These are phyloP conservation scores for Neoitamus cyanurus DNA, from an alignment of 2,888 invertebrate species.

Conservation along the genomic window DNA sequence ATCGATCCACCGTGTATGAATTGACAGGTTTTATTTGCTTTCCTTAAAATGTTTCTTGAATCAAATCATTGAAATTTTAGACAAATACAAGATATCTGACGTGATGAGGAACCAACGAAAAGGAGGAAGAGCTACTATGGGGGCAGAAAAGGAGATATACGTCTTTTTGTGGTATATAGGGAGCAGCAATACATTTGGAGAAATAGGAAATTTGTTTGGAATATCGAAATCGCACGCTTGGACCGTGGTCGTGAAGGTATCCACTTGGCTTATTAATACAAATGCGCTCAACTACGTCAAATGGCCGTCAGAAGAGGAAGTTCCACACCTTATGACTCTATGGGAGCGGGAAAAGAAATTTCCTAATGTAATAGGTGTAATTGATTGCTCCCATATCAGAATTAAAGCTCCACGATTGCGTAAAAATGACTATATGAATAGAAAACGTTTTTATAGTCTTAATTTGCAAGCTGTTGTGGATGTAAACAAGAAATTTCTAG, in stretches of 20 bases:
- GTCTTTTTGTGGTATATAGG: neutral
- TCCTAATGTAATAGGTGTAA: neutral
- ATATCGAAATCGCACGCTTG: neutral
- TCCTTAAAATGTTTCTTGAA: no score
- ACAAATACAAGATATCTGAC: no score
- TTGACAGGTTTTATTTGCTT: no score
- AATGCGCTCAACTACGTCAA: neutral
- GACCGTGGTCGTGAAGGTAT: neutral
- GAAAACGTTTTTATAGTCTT: slow-evolving; percentile 9
- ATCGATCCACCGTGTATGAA: no score
- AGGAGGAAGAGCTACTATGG: no score
- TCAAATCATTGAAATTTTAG: no score
- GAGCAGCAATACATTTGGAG: neutral
- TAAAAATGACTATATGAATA: slow-evolving; percentile 6
- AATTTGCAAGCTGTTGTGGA: neutral
- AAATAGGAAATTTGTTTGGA: neutral
- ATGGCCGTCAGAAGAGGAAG: neutral
- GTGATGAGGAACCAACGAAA: no score
- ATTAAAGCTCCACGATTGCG: neutral
- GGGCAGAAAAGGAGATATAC: no score
- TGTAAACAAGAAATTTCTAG: neutral
- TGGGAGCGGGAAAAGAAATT: slow-evolving; percentile 7
- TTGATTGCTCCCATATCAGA: slow-evolving; percentile 16
- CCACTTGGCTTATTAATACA: neutral
- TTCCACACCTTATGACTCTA: neutral